Evolutionary conservation across 2,797 vertebrate species (phyloP).

Genomic region (Pelochelys cantorii): DNA sequence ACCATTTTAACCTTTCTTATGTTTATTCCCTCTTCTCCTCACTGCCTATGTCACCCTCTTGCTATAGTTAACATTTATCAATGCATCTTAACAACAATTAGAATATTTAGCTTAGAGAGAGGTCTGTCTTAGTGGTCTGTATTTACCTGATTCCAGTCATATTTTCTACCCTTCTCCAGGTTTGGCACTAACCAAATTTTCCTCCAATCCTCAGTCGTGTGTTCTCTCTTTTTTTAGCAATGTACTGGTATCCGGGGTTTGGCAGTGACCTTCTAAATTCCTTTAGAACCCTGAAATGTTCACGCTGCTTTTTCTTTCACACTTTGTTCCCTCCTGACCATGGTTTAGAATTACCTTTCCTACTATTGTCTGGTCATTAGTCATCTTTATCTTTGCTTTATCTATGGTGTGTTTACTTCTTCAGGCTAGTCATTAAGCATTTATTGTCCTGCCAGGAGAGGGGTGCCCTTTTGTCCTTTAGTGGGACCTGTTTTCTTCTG

Average conservation of each 20-base stretch:
- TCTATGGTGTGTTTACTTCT: rapidly evolving
- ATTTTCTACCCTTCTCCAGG: not conserved
- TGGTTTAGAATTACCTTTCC: not conserved
- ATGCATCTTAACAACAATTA: not conserved
- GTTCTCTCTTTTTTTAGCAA: not conserved
- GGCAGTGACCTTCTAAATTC: rapidly evolving
- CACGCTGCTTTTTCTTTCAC: not conserved
- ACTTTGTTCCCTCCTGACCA: not conserved
- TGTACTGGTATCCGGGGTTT: not conserved
- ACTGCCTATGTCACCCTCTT: not conserved
- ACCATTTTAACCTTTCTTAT: not conserved
- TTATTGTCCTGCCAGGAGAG: not conserved
- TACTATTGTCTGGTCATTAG: not conserved
- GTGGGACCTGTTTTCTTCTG: not conserved
- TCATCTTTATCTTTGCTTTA: not conserved
- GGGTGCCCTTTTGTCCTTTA: not conserved
- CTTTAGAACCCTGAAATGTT: not conserved
- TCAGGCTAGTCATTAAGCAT: not conserved
- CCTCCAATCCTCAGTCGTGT: rapidly evolving
- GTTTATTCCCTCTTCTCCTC: not conserved
- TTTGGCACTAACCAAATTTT: not conserved
- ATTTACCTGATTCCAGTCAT: not conserved
- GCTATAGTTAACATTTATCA: not conserved
- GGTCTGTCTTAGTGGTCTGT: not conserved
- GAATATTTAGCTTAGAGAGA: not conserved